Base-by-base conservation (phyloP, 2,797 vertebrate genomes). In the Crenuchus spilurus region DNA sequence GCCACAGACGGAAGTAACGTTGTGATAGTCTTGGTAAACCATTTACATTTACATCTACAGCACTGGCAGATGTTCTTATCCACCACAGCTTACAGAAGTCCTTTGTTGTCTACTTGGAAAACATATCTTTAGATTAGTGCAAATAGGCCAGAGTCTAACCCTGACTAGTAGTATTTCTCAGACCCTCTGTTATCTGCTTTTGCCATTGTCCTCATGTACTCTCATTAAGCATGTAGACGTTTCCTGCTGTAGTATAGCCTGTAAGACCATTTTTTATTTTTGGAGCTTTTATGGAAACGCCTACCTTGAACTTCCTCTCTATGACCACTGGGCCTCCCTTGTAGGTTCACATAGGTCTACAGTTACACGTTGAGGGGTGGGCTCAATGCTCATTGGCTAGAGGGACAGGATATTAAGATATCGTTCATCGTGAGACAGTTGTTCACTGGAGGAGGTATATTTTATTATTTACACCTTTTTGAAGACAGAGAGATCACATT, bases 1-100 rank as follows among this genome's bases (percentile, higher is more conserved):
- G 22, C 55, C 10, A 46, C 8, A 31, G 49, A 55, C 37, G 11
- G 51, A 65, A 48, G 16, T 58, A 33, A 57, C 48, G 42, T 31
- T 4, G 31, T 58, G 39, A 28, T 26, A 35, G 39, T 42, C 39
- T 46, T 42, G 51, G 16, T 55, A 63, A 63, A 55, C 51, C 51
- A 54, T 28, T 30, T 54, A 55, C 52, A 55, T 55, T 30, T 54
- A 54, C 51, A 54, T 54, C 33, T 18, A 55, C 16, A n/a, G 52
- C 52, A 30, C 4, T 55, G 30, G 52, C 28, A 14, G 24, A 11
- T 13, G 6, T 2, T 31, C 28, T 55, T 31, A 31, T 55, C 26
- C 52, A 31, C 52, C 16, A 24, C 13, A 11, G 6, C 6, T 30
- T 30, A 55, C 26, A 55, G 52, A 55, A n/a, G 52, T 18, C 16